Base-by-base conservation (phyloP, 2,888 invertebrate species). In the Orthosia gracilis region DNA sequence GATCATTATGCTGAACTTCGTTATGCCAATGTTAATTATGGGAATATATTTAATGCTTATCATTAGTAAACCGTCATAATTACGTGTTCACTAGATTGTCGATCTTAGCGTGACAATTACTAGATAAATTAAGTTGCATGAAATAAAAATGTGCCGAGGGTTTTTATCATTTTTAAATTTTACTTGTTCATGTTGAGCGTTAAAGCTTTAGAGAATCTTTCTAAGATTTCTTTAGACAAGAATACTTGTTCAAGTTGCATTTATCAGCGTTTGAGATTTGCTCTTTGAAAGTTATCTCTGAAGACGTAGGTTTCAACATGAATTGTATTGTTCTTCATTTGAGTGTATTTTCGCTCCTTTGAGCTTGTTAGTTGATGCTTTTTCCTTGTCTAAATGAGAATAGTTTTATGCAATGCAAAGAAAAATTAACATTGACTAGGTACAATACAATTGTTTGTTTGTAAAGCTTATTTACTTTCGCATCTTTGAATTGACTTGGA, bases 111-210 rank as follows among this genome's bases (percentile, higher is more conserved):
- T n/a, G n/a, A n/a, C n/a, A n/a, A n/a, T n/a, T n/a, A n/a, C n/a
- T n/a, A n/a, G n/a, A n/a, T n/a, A n/a, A n/a, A n/a, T n/a, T n/a
- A n/a, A n/a, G n/a, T n/a, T n/a, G n/a, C n/a, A n/a, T n/a, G n/a
- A n/a, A n/a, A n/a, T n/a, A n/a, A n/a, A n/a, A n/a, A n/a, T n/a
- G n/a, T n/a, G n/a, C n/a, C n/a, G n/a, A n/a, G n/a, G n/a, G n/a
- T n/a, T n/a, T n/a, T n/a, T n/a, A n/a, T n/a, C n/a, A n/a, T n/a
- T n/a, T n/a, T n/a, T n/a, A n/a, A n/a, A n/a, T n/a, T n/a, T n/a
- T n/a, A 26, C 26, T 31, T 3, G 4, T 59, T 59, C 12, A 71
- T 45, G 55, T 59, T 54, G 55, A 49, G 55, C 68, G 54, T 73
- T 49, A 50, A 57, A 57, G 76, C 23, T 40, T 49, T 55, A 3